Percentiles rank a stretch among this genome's conserved stretches.
Conservation (phyloP, 2,113 vertebrate species). For the Phasianus colchicus region DNA sequence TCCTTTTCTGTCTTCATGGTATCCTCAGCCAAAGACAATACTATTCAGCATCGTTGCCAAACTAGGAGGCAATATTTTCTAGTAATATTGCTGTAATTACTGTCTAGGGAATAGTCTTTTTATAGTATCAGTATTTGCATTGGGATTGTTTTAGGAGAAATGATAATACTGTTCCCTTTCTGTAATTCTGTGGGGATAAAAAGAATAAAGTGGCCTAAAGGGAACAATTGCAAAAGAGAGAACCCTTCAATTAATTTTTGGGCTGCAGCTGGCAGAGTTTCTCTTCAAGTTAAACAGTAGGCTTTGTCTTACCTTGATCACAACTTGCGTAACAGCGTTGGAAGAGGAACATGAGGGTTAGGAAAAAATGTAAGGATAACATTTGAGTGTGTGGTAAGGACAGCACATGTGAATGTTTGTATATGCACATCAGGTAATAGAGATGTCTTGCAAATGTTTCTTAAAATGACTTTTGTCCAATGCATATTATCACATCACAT, state of each 20-base stretch:
- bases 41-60: neutral
- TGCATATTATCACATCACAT: rapidly evolving
- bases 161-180: neutral
- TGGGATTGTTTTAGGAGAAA: neutral
- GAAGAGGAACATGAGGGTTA: neutral
- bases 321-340: neutral
- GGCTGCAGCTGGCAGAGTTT: neutral
- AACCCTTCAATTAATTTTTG: neutral
- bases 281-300: neutral
- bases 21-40: neutral
- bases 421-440: rapidly evolving
- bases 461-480: neutral
- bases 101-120: conserved; percentile 1
- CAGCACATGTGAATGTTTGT: neutral
- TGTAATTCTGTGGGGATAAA: neutral
- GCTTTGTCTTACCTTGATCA: rapidly evolving
- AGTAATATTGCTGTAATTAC: conserved; percentile 6
- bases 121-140: neutral
- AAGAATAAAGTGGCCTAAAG: neutral
- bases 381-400: neutral
- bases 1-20: neutral
- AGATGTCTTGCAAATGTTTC: neutral
- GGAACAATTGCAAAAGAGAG: neutral
- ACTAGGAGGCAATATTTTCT: neutral
- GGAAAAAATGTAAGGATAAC: neutral